Conservation (phyloP, 2,888 invertebrate species). For the Dryococelus australis region DNA sequence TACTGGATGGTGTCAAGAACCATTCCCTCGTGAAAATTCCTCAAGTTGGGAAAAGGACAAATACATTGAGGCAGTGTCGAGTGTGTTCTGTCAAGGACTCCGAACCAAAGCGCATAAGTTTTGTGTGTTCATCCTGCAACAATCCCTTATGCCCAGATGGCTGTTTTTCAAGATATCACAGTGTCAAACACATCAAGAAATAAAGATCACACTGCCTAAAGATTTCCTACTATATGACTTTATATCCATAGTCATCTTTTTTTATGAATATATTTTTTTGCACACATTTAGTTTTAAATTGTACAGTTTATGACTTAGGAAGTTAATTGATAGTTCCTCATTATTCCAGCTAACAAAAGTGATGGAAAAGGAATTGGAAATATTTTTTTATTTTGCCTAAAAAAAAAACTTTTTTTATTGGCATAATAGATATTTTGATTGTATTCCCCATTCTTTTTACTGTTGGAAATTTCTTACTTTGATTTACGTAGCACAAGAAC, state of each 20-base stretch:
- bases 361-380: background rate
- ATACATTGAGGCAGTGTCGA: background rate
- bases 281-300: too few species aligned
- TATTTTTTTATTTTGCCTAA: background rate
- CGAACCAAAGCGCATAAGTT: too few species aligned
- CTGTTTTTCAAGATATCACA: too few species aligned
- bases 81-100: background rate
- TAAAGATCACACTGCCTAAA: too few species aligned
- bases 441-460: background rate
- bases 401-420: background rate
- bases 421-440: background rate
- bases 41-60: background rate
- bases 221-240: too few species aligned
- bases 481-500: background rate
- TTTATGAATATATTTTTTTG: too few species aligned
- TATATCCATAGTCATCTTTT: too few species aligned
- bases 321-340: background rate
- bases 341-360: background rate
- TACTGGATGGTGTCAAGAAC: background rate
- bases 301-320: background rate
- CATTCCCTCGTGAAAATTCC: background rate
- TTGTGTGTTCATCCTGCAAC: too few species aligned
- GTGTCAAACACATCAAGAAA: too few species aligned
- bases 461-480: background rate
- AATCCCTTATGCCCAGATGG: too few species aligned